Conservation (phyloP, 2,113 vertebrate genomes). For the Misgurnus mizolepis region DNA sequence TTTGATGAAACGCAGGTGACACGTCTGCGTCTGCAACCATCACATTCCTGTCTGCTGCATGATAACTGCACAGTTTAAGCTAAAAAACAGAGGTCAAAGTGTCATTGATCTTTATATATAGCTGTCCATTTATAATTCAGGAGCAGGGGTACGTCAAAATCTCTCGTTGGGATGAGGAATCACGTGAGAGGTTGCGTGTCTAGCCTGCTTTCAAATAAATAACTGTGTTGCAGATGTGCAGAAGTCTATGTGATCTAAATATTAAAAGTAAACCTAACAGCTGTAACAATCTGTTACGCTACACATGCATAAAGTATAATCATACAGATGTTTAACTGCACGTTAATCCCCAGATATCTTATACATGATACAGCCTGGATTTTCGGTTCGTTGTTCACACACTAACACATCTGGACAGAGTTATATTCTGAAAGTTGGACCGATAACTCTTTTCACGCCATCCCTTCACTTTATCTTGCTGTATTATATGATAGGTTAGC, state of each 20-base stretch:
- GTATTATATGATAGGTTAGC: conserved; percentile 17
- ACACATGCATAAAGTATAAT: background rate
- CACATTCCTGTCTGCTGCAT: conserved; percentile 20
- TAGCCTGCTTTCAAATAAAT: background rate
- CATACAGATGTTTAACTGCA: background rate
- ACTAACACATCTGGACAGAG: background rate
- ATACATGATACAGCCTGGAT: background rate
- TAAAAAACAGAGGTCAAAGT: conserved; percentile 45
- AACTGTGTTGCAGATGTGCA: no score
- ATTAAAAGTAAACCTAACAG: background rate
- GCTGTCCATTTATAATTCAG: conserved; percentile 57
- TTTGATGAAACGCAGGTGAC: conserved; percentile 18
- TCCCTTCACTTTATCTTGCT: background rate
- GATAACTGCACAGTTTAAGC: conserved; percentile 48
- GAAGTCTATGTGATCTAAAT: background rate
- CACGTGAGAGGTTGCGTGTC: conserved; percentile 39
- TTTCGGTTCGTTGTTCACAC: background rate
- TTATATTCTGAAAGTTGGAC: background rate
- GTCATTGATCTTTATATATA: conserved; percentile 43
- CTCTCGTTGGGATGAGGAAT: no score
- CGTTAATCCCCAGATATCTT: background rate
- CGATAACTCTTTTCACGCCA: background rate
- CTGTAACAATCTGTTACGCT: background rate
- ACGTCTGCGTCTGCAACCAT: background rate
- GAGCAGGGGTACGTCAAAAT: conserved; percentile 42